phyloP scores from a whole-genome alignment of 2,113 vertebrate genomes.

The Malurus cyaneus region DNA sequence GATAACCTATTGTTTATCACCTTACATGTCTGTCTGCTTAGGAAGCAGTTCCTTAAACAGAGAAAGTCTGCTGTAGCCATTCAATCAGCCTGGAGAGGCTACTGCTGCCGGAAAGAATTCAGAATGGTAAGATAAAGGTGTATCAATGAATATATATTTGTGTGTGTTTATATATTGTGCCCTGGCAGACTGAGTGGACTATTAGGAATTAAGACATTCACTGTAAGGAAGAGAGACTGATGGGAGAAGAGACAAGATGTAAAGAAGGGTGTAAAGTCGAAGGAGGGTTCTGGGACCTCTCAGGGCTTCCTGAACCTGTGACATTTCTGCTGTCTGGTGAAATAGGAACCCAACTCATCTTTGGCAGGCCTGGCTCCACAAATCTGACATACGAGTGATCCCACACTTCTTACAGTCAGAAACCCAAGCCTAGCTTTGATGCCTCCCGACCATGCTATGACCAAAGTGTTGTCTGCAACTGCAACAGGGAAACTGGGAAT shows the following conservation, averaged over 20 bases:
- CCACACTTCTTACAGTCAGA: background rate
- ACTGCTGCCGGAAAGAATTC: constrained; percentile 79
- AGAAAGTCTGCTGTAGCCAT: constrained; percentile 78
- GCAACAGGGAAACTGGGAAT: background rate
- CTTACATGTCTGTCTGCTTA: constrained; percentile 49
- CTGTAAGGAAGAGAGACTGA: background rate
- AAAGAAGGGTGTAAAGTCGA: background rate
- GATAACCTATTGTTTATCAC: background rate
- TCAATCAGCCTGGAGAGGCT: constrained; percentile 87
- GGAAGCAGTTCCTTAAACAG: constrained; percentile 85
- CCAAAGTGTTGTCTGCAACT: background rate
- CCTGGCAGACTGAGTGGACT: background rate
- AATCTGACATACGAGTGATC: background rate
- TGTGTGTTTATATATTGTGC: background rate
- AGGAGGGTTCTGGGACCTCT: background rate
- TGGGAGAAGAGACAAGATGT: background rate
- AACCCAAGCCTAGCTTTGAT: background rate
- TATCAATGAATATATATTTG: background rate
- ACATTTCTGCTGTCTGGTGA: background rate
- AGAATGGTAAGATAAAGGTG: constrained; percentile 73
- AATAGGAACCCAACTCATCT: background rate
- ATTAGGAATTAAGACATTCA: background rate
- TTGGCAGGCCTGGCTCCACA: background rate
- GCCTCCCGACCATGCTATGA: background rate
- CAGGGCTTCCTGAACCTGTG: background rate